These are phyloP conservation scores for Platycheirus rosarum DNA, from an alignment of 2,888 invertebrate species.

Conservation along the genomic window DNA sequence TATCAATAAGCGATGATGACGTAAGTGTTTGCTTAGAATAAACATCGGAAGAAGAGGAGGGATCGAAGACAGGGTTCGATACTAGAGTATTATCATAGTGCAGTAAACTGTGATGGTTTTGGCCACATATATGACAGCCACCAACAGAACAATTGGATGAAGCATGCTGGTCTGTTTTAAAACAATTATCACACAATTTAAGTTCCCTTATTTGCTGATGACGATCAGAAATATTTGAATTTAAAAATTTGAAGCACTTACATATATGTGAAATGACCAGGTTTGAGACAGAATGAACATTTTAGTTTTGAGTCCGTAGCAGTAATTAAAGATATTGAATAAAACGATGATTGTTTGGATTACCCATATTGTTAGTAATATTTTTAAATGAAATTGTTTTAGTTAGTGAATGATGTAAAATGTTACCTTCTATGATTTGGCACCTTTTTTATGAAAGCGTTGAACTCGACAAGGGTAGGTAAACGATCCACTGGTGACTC, in stretches of 20 bases:
- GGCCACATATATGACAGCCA: too few relatives aligned
- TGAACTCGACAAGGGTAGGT: too few relatives aligned
- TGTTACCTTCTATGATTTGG: constrained; percentile 43
- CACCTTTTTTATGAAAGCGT: too few relatives aligned
- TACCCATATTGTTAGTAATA: constrained; percentile 10
- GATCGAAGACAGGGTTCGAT: too few relatives aligned
- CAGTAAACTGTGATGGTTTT: too few relatives aligned
- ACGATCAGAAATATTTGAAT: constrained; percentile 3
- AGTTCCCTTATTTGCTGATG: not conserved
- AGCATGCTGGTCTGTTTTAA: not conserved
- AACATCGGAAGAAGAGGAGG: too few relatives aligned
- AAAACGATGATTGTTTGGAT: constrained; percentile 4
- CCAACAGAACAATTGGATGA: not conserved
- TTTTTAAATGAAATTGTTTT: not conserved
- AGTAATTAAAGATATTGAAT: not conserved
- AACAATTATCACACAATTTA: too few relatives aligned
- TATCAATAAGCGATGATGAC: too few relatives aligned
- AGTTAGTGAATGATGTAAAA: constrained; percentile 16
- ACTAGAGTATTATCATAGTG: too few relatives aligned
- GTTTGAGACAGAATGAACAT: constrained; percentile 3
- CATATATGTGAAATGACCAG: too few relatives aligned
- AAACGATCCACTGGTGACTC: too few relatives aligned
- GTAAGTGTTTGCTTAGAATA: too few relatives aligned
- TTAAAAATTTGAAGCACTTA: constrained; percentile 21
- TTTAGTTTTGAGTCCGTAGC: not conserved